Evolutionary conservation across 1,140 invertebrate species (phyloP).

Genomic region (Dufourea novaeangliae): DNA sequence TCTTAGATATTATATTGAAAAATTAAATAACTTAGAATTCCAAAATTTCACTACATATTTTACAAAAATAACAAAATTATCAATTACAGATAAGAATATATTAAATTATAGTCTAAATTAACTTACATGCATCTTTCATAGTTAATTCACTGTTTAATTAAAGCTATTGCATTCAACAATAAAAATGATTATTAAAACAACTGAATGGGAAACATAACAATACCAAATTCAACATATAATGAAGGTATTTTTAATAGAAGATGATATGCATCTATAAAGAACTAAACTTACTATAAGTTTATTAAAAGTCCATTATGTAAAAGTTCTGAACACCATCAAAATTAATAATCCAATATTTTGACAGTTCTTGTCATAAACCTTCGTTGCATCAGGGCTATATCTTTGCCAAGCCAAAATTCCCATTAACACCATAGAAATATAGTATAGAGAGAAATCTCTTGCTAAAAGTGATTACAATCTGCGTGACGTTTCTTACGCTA

Average conservation of each 20-base stretch:
- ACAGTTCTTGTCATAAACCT: constrained; percentile 37
- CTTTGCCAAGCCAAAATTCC: constrained; percentile 36
- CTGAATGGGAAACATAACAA: background rate
- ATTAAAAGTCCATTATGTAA: constrained; percentile 39
- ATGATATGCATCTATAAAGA: background rate
- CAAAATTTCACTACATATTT: background rate
- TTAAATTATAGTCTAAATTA: background rate
- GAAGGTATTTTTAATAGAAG: background rate
- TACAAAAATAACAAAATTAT: background rate
- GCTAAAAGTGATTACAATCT: background rate
- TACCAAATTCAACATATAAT: too few species aligned
- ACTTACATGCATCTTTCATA: background rate
- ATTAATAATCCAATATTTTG: constrained; percentile 43
- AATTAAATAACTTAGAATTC: background rate
- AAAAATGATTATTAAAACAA: constrained; percentile 5
- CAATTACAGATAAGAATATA: background rate
- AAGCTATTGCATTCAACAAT: background rate
- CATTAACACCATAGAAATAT: constrained; percentile 23
- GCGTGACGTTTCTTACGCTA: background rate
- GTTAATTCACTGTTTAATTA: background rate
- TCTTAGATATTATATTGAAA: constrained; percentile 32
- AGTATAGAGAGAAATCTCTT: constrained; percentile 6
- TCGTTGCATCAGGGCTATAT: constrained; percentile 29
- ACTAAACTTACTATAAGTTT: constrained; percentile 30
- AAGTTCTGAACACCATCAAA: constrained; percentile 26